phyloP scores from a whole-genome alignment of 1,140 invertebrate species.

The Trialeurodes vaporariorum region DNA sequence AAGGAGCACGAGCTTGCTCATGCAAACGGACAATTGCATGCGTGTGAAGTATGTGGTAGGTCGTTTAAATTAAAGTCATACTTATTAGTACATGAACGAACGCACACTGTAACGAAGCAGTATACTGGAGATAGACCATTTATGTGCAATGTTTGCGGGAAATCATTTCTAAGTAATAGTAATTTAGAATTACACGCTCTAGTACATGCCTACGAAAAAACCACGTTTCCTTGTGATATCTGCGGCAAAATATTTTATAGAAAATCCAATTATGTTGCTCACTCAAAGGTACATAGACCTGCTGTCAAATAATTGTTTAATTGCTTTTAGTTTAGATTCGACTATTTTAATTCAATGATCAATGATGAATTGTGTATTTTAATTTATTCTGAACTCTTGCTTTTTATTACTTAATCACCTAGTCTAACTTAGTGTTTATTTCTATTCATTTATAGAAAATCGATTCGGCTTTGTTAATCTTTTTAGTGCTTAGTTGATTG shows the following conservation, averaged over 20 bases:
- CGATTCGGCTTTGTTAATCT: too few relatives aligned
- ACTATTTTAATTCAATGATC: too few relatives aligned
- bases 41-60: slow-evolving; percentile 20
- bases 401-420: not conserved
- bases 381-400: not conserved
- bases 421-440: not conserved
- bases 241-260: slow-evolving; percentile 21
- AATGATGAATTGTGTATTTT: too few relatives aligned
- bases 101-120: slow-evolving; percentile 17
- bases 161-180: slow-evolving; percentile 20
- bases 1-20: slow-evolving; percentile 17
- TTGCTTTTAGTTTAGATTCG: too few relatives aligned
- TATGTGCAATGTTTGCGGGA: slow-evolving; percentile 16
- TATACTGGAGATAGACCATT: slow-evolving; percentile 21
- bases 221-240: slow-evolving; percentile 20
- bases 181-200: slow-evolving; percentile 19
- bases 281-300: slow-evolving; percentile 17
- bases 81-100: slow-evolving; percentile 19
- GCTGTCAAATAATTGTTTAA: too few relatives aligned
- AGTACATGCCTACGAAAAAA: slow-evolving; percentile 20
- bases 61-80: slow-evolving; percentile 21
- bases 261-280: slow-evolving; percentile 21
- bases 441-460: too few relatives aligned
- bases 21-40: slow-evolving; percentile 18
- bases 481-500: too few relatives aligned